These are phyloP conservation scores for Acinonyx jubatus DNA, from an alignment of 2,113 vertebrate species.

Conservation along the genomic window DNA sequence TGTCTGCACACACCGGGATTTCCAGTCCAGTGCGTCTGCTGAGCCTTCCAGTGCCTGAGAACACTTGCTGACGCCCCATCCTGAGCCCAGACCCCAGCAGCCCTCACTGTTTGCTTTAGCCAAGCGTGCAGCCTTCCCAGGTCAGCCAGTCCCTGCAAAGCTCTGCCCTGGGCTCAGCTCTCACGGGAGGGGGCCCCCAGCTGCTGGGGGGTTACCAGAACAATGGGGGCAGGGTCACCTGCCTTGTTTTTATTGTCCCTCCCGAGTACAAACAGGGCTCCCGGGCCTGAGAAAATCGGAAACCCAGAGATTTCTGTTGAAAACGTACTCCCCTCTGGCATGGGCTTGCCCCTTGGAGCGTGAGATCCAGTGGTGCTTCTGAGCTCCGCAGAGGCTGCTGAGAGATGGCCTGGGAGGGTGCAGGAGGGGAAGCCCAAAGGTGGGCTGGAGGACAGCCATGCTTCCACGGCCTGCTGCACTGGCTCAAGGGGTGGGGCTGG, in stretches of 20 bases:
- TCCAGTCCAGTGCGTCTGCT: background rate
- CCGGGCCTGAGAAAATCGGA: slow-evolving; percentile 81
- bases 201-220: slow-evolving; percentile 81
- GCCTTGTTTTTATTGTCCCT: slow-evolving; percentile 85
- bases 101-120: slow-evolving; percentile 58
- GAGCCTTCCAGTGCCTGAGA: background rate
- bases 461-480: background rate
- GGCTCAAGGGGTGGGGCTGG: background rate
- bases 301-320: slow-evolving; percentile 79
- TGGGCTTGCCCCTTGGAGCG: slow-evolving; percentile 65
- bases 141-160: background rate
- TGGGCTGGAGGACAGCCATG: background rate
- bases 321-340: slow-evolving; percentile 81
- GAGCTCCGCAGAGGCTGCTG: slow-evolving; percentile 65
- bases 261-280: slow-evolving; percentile 76
- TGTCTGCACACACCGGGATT: background rate
- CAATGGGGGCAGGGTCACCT: slow-evolving; percentile 82
- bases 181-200: slow-evolving; percentile 61
- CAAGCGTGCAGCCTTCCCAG: background rate
- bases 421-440: background rate
- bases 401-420: background rate
- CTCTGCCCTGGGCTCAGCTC: background rate
- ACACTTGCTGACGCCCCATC: slow-evolving; percentile 51
- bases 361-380: slow-evolving; percentile 67
- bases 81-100: background rate